phyloP scores from a whole-genome alignment of 2,113 vertebrate genomes.

The Corythornis madagascariensis region DNA sequence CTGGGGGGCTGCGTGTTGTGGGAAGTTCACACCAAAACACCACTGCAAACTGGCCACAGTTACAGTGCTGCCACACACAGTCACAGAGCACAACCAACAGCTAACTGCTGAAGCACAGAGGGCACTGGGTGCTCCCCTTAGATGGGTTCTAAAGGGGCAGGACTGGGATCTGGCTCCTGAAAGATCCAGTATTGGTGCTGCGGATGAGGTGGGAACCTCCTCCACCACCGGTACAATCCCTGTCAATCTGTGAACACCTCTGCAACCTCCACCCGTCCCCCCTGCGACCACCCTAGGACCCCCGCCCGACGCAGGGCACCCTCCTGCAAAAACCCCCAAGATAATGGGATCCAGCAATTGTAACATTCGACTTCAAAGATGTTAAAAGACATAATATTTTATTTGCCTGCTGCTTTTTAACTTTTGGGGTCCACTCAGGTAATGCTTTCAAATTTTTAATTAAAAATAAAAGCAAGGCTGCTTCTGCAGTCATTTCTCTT shows the following conservation, averaged over 20 bases:
- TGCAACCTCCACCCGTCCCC: neutral
- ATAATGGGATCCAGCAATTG: neutral
- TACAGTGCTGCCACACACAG: neutral
- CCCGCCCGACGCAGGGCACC: neutral
- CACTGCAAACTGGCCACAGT: slow-evolving; percentile 21
- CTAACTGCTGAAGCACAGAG: neutral
- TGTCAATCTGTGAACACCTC: neutral
- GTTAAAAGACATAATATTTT: slow-evolving; percentile 30
- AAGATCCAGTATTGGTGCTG: neutral
- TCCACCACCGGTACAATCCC: neutral
- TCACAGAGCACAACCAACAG: neutral
- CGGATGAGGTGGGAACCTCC: neutral
- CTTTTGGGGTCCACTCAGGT: slow-evolving; percentile 16
- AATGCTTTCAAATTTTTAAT: slow-evolving; percentile 56
- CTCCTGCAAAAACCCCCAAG: neutral
- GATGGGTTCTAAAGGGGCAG: neutral
- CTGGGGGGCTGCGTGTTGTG: neutral
- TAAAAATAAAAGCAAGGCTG: slow-evolving; percentile 58
- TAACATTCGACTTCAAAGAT: slow-evolving; percentile 38
- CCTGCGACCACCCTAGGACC: neutral
- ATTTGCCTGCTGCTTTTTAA: slow-evolving; percentile 60
- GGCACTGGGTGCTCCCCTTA: neutral
- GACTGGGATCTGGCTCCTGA: neutral
- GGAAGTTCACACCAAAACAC: slow-evolving; percentile 9
- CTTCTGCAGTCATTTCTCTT: slow-evolving; percentile 41